These are phyloP conservation scores for Erebia aethiops DNA, from an alignment of 2,888 invertebrate species.

Conservation along the genomic window DNA sequence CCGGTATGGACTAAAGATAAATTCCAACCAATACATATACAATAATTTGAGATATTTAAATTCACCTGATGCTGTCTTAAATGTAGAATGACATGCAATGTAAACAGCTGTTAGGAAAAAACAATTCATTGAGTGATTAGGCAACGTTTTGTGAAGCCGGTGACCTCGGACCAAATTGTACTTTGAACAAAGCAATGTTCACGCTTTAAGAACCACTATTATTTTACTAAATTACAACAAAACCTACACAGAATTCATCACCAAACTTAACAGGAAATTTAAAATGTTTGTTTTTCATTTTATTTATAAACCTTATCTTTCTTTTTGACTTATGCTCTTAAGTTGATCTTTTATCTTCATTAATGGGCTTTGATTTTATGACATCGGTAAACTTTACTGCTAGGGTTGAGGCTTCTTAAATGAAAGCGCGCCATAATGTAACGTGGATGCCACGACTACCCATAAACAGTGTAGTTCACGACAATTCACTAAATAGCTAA, in stretches of 20 bases:
- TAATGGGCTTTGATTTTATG: background rate
- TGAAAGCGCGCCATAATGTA: slow-evolving; percentile 70
- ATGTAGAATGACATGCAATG: slow-evolving; percentile 8
- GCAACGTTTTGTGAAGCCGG: slow-evolving; percentile 68
- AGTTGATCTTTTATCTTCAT: background rate
- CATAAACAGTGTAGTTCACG: slow-evolving; percentile 50
- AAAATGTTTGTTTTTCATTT: background rate
- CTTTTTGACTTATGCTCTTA: background rate
- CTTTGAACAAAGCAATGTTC: slow-evolving; percentile 50
- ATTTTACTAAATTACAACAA: slow-evolving; percentile 31
- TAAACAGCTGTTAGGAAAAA: slow-evolving; percentile 38
- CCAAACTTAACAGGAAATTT: slow-evolving; percentile 18
- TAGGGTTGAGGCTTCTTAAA: slow-evolving; percentile 11
- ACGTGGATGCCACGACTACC: slow-evolving; percentile 77
- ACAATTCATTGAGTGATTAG: slow-evolving; percentile 62
- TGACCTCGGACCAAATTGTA: slow-evolving; percentile 73
- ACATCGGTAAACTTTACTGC: background rate
- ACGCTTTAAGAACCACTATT: slow-evolving; percentile 38
- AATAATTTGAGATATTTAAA: slow-evolving; percentile 5
- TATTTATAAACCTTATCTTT: slow-evolving; percentile 3
- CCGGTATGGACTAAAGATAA: background rate
- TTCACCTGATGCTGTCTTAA: background rate
- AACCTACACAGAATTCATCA: slow-evolving; percentile 34
- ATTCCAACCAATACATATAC: background rate
- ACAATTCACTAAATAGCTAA: background rate